Evolutionary conservation across 2,888 invertebrate genomes (phyloP).

Genomic region (Drosophila incognita): DNA sequence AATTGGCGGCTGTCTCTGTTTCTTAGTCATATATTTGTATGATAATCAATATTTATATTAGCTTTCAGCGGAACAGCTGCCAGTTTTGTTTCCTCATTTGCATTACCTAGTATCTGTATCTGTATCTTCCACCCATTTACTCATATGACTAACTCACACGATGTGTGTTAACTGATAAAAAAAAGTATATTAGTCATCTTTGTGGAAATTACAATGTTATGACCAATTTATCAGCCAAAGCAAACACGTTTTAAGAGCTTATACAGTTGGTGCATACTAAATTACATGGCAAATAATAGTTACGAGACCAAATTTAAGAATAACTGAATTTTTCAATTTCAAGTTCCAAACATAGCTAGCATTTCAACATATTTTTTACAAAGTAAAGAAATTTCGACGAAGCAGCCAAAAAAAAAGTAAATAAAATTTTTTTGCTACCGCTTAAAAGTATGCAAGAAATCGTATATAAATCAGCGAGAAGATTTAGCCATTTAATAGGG

Average conservation of each 20-base stretch:
- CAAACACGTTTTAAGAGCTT: neutral
- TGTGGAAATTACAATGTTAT: neutral
- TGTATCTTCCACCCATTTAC: neutral
- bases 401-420: neutral
- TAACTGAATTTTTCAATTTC: neutral
- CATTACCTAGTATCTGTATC: neutral
- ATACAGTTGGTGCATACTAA: neutral
- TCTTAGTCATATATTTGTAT: neutral
- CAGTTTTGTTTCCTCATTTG: neutral
- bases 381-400: neutral
- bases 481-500: neutral
- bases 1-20: neutral
- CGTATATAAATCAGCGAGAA: neutral
- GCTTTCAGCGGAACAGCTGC: neutral
- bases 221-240: neutral
- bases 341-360: conserved; percentile 5
- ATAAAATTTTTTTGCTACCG: neutral
- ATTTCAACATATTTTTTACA: neutral
- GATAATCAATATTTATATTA: neutral
- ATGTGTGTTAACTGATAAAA: neutral
- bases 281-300: neutral
- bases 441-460: conserved; percentile 48
- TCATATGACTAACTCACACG: neutral
- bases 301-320: neutral
- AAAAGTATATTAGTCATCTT: neutral